A percentile compares a stretch with the other conserved stretches of the same genome.
phyloP scores from a whole-genome alignment of 2,888 invertebrate genomes.

The Parnassius apollo region DNA sequence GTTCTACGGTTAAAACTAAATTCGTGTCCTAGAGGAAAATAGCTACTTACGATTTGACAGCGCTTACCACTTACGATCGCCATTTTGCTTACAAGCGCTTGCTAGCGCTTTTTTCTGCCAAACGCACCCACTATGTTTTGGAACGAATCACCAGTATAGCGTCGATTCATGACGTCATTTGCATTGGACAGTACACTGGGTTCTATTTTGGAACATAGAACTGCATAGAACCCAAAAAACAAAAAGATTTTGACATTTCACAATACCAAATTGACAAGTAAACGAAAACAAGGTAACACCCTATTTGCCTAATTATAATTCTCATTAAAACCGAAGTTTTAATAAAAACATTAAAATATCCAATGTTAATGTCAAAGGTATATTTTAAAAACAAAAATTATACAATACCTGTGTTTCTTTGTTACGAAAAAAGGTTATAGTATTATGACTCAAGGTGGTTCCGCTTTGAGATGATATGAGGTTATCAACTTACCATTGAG shows the following conservation, averaged over 20 bases:
- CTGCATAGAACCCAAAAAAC: not conserved
- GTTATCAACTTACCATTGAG: constrained; percentile 53
- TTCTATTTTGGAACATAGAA: no score
- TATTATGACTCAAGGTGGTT: constrained; percentile 58
- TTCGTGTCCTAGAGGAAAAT: no score
- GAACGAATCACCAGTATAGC: no score
- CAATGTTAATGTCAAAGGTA: constrained; percentile 20
- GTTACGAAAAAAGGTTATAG: constrained; percentile 61
- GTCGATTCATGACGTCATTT: no score
- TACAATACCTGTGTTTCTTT: constrained; percentile 36
- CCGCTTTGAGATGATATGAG: constrained; percentile 50
- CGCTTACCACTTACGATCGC: no score
- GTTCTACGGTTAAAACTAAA: no score
- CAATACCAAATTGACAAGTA: constrained; percentile 69
- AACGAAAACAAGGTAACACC: constrained; percentile 45
- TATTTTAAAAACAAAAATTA: constrained; percentile 21
- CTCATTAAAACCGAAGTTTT: constrained; percentile 27
- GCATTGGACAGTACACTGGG: no score
- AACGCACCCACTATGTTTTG: no score
- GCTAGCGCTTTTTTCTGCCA: no score
- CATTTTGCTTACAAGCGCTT: no score
- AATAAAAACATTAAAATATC: constrained; percentile 7
- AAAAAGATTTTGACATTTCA: not conserved
- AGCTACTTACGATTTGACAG: no score
- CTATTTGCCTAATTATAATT: no score